These are phyloP conservation scores for Anoura caudifer DNA, from an alignment of 2,113 vertebrate species.

Conservation along the genomic window DNA sequence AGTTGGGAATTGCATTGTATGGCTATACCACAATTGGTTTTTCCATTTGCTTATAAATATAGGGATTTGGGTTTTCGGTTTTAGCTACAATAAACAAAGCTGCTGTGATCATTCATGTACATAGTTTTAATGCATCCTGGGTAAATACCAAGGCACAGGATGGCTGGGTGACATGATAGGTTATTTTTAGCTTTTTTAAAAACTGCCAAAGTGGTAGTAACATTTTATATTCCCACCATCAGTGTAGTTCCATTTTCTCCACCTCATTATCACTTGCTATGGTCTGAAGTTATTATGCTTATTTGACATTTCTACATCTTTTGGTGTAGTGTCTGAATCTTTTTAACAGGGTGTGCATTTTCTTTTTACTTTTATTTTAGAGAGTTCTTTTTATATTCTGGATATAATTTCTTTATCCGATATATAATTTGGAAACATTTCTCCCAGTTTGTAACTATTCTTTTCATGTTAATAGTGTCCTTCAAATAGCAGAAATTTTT, in stretches of 20 bases:
- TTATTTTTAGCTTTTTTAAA: slow-evolving; percentile 3
- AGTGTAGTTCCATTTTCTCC: neutral
- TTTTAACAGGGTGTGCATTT: neutral
- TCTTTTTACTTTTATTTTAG: neutral
- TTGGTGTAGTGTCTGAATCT: neutral
- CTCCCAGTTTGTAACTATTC: neutral
- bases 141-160: neutral
- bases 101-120: neutral
- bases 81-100: neutral
- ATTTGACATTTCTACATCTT: neutral
- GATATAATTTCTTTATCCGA: neutral
- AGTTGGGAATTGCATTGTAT: neutral
- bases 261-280: neutral
- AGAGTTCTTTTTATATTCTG: neutral
- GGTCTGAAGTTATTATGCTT: neutral
- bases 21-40: neutral
- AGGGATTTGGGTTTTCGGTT: neutral
- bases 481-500: neutral
- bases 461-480: neutral
- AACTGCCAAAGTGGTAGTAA: neutral
- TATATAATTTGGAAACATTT: neutral
- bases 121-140: neutral
- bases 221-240: neutral
- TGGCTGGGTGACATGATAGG: neutral
- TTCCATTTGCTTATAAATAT: neutral